Evolutionary conservation across 2,797 vertebrate genomes (phyloP), one percentile per base, ranked within the genome.

Genomic region (Liparis tanakae): DNA sequence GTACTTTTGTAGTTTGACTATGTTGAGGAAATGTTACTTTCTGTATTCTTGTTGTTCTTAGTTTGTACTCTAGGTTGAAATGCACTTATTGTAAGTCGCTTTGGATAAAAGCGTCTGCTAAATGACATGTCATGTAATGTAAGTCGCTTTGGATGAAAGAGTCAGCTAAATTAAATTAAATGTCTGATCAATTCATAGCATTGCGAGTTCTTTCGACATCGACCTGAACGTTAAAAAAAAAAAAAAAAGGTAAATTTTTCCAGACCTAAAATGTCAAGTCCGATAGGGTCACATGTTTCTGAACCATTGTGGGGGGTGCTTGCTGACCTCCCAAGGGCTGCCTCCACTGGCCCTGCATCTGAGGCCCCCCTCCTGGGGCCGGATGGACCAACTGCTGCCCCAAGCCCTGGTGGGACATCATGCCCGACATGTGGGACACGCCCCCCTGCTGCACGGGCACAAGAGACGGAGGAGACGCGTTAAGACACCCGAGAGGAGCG

Each of bases 281-380:
- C 9, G 51, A 58, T 69, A 18, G 18, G 76, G n/a, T 80, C 6
- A 44, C 3, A 70, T 67, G 30, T 75, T 54, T 53, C n/a, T 56
- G 44, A 51, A 33, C 62, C 50, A 61, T 36, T 51, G 60, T 51
- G 13, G 17, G 33, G 25, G 60, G 22, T 51, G 55, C 22, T 8
- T 62, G 15, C 85, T 89, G 71, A 97, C 97, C 96, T 95, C 94
- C 77, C 85, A 97, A 86, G 1, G 95, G 93, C 85, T 96, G 96
- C 72, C 94, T 90, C 97, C 96, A 98, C 68, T 97, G 95, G 75
- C 94, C 64, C 25, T 96, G 96, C 36, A 96, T 95, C 60, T 96
- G 96, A 91, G 96, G 89, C 79, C 94, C 95, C 58, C 94, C 96
- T 88, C 95, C 96, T 85, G 95, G 93, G n/a, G 95, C 33, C 3